Evolutionary conservation across 1,140 invertebrate genomes (phyloP).

Genomic region (Sycophaga agraensis): DNA sequence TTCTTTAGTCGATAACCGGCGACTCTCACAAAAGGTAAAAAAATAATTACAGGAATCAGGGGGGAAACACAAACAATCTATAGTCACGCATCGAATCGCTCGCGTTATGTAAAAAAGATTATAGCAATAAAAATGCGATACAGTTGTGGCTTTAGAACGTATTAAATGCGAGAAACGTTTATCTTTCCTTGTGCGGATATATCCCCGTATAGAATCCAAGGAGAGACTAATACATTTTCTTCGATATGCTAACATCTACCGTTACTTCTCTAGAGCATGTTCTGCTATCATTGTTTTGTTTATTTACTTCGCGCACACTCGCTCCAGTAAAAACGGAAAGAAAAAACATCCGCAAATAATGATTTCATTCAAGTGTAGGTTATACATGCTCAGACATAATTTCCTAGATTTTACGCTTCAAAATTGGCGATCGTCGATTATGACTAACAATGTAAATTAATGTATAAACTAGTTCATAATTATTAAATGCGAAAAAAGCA

Average conservation of each 20-base stretch:
- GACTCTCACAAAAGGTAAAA: conserved; percentile 6
- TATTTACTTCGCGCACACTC: background rate
- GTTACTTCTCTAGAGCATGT: background rate
- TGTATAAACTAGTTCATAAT: conserved; percentile 22
- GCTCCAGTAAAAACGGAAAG: conserved; percentile 28
- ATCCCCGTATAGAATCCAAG: background rate
- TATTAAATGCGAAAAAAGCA: conserved; percentile 23
- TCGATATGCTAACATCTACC: conserved; percentile 2
- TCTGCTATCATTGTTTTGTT: background rate
- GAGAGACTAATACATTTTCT: background rate
- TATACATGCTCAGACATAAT: conserved; percentile 12
- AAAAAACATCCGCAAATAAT: conserved; percentile 45
- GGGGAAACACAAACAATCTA: conserved; percentile 12
- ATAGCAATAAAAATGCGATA: conserved; percentile 15
- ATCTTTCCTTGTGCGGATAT: background rate
- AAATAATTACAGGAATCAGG: conserved; percentile 4
- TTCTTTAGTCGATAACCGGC: conserved; percentile 13
- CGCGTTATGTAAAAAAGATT: conserved; percentile 3
- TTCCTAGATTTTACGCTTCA: conserved; percentile 9
- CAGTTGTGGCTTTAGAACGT: background rate
- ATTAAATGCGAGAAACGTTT: conserved; percentile 7
- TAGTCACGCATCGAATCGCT: conserved; percentile 2
- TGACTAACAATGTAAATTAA: conserved; percentile 20
- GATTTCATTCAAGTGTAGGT: conserved; percentile 4
- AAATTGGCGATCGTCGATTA: conserved; percentile 25